Evolutionary conservation across 2,888 invertebrate species (phyloP), one percentile per base, ranked within the genome.

Genomic region (Drosophila eohydei): DNA sequence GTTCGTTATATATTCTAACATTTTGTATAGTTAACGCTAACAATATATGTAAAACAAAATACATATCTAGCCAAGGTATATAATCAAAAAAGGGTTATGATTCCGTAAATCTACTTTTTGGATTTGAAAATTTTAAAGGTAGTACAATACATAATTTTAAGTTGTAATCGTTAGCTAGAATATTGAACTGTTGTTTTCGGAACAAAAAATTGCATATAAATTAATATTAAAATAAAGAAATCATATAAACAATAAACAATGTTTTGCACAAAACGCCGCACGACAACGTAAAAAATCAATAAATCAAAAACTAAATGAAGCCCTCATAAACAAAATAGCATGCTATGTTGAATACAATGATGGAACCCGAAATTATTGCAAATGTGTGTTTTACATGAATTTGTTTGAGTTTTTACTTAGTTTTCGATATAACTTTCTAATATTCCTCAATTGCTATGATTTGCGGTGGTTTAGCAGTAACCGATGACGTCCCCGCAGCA

Each of bases 401-500:
- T 79, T 78, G 59, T 60, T 77, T 69, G 81, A 87, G 80, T 82
- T 90, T 54, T 59, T 61, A 69, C 71, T 81, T 71, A 70, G 64
- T 64, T 75, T 69, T 71, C 40, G 66, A 69, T 76, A 71, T 83
- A 72, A 54, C 63, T 65, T 60, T 14, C 79, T 84, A 84, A 73
- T 87, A 89, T 68, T 92, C 92, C 84, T 92, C 92, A 87, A 92
- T 83, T 88, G 90, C 90, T 85, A 92, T 90, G 74, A 91, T 91
- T 88, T 92, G 92, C 86, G 92, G 92, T 92, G 92, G 92, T 89
- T 91, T 91, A 80, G 89, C 85, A 84, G 74, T 73, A 74, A 65
- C 81, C 78, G 86, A 80, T 71, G 81, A 21, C 68, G 78, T 34
- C 60, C 76, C 59, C 69, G 74, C 74, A 71, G 64, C 59, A 60